Conservation (phyloP, 2,888 invertebrate genomes). For the Caprella mutica region DNA sequence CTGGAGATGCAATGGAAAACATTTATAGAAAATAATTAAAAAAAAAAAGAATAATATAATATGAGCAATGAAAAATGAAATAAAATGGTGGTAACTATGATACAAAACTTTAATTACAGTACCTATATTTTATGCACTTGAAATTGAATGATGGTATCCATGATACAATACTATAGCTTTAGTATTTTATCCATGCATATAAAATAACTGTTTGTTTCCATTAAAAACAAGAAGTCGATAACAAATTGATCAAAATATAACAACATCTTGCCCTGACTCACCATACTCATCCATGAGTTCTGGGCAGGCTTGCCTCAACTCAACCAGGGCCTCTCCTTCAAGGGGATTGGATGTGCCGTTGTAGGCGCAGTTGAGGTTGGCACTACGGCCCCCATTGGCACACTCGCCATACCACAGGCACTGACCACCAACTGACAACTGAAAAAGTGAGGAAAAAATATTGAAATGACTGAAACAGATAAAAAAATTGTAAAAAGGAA, state of each 20-base stretch:
- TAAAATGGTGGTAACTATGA: too few relatives aligned
- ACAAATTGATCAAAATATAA: background rate
- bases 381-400: slow-evolving; percentile 16
- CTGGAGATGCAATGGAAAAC: too few relatives aligned
- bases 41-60: too few relatives aligned
- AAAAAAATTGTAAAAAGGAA: background rate
- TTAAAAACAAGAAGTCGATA: background rate
- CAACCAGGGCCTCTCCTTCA: slow-evolving; percentile 2
- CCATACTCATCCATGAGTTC: slow-evolving; percentile 22
- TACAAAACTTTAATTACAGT: too few relatives aligned
- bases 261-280: slow-evolving; percentile 13
- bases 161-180: too few relatives aligned
- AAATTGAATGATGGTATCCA: too few relatives aligned
- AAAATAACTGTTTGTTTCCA: background rate
- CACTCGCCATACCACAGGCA: slow-evolving; percentile 32
- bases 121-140: too few relatives aligned
- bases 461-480: background rate
- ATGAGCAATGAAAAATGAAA: too few relatives aligned
- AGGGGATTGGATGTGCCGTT: slow-evolving; percentile 21
- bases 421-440: slow-evolving; percentile 1
- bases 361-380: slow-evolving; percentile 24
- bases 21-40: too few relatives aligned
- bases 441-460: background rate
- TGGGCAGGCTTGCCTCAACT: slow-evolving; percentile 19
- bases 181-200: background rate